Conservation (phyloP, 2,888 invertebrate species). For the Drosophila demipolita region DNA sequence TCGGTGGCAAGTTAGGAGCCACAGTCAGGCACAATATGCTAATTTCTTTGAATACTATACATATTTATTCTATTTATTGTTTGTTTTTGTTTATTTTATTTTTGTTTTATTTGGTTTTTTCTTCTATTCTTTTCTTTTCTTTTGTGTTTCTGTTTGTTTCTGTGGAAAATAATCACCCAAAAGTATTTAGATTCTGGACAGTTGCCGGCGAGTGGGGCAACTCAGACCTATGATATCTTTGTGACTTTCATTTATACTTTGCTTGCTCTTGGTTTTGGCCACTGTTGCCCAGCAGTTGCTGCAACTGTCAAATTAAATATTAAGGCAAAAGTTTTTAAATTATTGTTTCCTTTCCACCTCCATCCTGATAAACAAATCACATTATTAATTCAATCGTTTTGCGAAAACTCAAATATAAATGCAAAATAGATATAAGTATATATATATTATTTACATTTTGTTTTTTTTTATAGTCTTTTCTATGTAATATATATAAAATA, state of each 20-base stretch:
- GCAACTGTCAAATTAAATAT: slow-evolving; percentile 49
- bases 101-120: slow-evolving; percentile 25
- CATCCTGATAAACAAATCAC: slow-evolving; percentile 1
- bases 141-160: slow-evolving; percentile 27
- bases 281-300: slow-evolving; percentile 13
- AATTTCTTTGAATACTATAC: slow-evolving; percentile 69
- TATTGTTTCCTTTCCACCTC: slow-evolving; percentile 17
- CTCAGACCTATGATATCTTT: slow-evolving; percentile 30
- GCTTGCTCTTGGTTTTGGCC: slow-evolving; percentile 20
- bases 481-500: not conserved
- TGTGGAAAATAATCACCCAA: slow-evolving; percentile 50
- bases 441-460: not conserved
- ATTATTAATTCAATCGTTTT: slow-evolving; percentile 17
- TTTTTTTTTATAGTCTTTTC: not conserved
- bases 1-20: not conserved
- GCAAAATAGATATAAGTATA: not conserved
- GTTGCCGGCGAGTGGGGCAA: slow-evolving; percentile 9
- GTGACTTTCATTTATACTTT: slow-evolving; percentile 75
- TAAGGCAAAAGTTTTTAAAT: slow-evolving; percentile 26
- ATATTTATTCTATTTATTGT: slow-evolving; percentile 78
- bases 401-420: not conserved
- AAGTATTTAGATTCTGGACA: slow-evolving; percentile 69
- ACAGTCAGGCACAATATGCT: slow-evolving; percentile 63
- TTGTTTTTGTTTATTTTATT: slow-evolving; percentile 49
- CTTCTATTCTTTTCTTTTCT: slow-evolving; percentile 11